A percentile compares a stretch with the other conserved stretches of the same genome.
phyloP scores from a whole-genome alignment of 2,888 invertebrate species.

The Icerya purchasi region DNA sequence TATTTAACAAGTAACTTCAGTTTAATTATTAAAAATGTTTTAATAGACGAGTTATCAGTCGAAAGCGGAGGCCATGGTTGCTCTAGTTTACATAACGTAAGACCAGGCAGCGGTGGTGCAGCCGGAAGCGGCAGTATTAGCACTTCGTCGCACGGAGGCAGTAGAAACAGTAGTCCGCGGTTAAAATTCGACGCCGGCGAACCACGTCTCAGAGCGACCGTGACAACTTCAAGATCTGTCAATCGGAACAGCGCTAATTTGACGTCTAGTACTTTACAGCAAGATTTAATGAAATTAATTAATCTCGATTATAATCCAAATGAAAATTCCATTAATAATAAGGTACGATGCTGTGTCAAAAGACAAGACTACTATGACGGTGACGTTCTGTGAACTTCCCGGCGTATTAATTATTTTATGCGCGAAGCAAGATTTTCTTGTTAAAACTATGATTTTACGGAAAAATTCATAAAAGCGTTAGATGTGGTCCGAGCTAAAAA shows the following conservation, averaged over 20 bases:
- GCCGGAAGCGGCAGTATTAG: not conserved
- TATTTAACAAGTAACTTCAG: no score
- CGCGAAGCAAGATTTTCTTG: no score
- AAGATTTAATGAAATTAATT: slow-evolving; percentile 67
- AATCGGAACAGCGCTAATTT: slow-evolving; percentile 39
- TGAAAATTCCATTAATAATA: not conserved
- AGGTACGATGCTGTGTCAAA: slow-evolving; percentile 12
- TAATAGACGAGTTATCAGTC: slow-evolving; percentile 7
- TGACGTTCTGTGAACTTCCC: no score
- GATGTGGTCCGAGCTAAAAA: no score
- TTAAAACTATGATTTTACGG: no score
- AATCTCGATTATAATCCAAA: slow-evolving; percentile 45
- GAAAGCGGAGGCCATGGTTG: slow-evolving; percentile 8
- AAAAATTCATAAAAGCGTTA: no score
- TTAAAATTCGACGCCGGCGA: slow-evolving; percentile 31
- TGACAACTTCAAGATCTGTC: slow-evolving; percentile 22
- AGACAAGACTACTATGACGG: slow-evolving; percentile 6
- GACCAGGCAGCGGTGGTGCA: not conserved
- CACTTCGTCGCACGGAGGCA: slow-evolving; percentile 6
- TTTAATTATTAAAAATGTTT: no score
- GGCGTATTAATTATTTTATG: no score
- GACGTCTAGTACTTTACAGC: slow-evolving; percentile 41
- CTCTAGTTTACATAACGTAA: not conserved
- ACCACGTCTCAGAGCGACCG: slow-evolving; percentile 30
- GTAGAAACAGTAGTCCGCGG: slow-evolving; percentile 32